phyloP scores from a whole-genome alignment of 2,888 invertebrate species.

The Agonopterix alstromeriana region DNA sequence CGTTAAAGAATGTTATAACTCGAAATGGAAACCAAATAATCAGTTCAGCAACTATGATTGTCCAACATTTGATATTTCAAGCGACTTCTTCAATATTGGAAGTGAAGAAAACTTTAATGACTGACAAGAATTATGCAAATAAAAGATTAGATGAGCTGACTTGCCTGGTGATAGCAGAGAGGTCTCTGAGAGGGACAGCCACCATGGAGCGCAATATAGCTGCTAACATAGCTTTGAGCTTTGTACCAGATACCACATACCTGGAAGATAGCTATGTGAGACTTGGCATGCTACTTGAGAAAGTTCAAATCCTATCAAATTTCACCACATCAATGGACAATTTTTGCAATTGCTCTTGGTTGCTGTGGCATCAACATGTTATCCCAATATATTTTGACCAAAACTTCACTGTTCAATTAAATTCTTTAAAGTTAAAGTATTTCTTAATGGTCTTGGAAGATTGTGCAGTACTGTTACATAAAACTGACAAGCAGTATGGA shows the following conservation, averaged over 20 bases:
- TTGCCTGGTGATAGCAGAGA: slow-evolving; percentile 84
- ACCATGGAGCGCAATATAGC: slow-evolving; percentile 80
- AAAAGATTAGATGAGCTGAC: slow-evolving; percentile 83
- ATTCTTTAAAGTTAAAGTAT: slow-evolving; percentile 78
- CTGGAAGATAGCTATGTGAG: slow-evolving; percentile 79
- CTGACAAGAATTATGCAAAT: slow-evolving; percentile 79
- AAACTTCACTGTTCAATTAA: slow-evolving; percentile 80
- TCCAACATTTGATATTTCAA: slow-evolving; percentile 88
- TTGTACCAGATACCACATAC: slow-evolving; percentile 78
- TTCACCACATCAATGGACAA: slow-evolving; percentile 75
- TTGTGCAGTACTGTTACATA: slow-evolving; percentile 47
- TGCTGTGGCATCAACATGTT: slow-evolving; percentile 89
- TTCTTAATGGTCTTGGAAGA: slow-evolving; percentile 66
- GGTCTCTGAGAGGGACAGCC: slow-evolving; percentile 79
- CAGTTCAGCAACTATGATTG: slow-evolving; percentile 84
- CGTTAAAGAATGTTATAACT: slow-evolving; percentile 83
- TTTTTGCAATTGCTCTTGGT: slow-evolving; percentile 84
- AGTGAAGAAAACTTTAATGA: slow-evolving; percentile 81
- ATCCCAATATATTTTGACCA: slow-evolving; percentile 86
- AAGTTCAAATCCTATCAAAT: slow-evolving; percentile 79
- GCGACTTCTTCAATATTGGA: slow-evolving; percentile 80
- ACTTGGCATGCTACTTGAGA: slow-evolving; percentile 78
- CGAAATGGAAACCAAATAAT: slow-evolving; percentile 82
- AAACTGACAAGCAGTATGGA: slow-evolving; percentile 45
- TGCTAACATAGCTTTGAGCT: slow-evolving; percentile 81